These are phyloP conservation scores for Hoplostethus atlanticus DNA, from an alignment of 2,797 vertebrate genomes.

Conservation along the genomic window DNA sequence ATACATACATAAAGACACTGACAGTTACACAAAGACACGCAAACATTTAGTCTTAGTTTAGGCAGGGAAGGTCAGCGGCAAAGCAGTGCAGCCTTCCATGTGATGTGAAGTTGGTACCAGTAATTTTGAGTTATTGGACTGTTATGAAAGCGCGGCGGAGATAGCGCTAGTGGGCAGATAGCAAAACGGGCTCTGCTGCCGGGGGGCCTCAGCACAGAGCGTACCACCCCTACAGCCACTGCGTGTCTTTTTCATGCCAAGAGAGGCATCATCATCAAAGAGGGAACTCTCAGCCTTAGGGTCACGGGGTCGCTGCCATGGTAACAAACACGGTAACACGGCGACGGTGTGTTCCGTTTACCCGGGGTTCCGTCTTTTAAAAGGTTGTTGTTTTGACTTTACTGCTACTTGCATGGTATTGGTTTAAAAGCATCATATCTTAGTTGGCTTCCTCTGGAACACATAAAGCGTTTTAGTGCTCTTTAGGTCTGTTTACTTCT, in stretches of 20 bases:
- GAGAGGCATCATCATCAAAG: slow-evolving; percentile 50
- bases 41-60: slow-evolving; percentile 28
- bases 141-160: slow-evolving; percentile 48
- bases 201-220: slow-evolving; percentile 22
- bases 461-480: not conserved
- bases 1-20: slow-evolving; percentile 51
- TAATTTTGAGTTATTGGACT: slow-evolving; percentile 63
- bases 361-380: not conserved
- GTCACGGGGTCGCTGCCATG: slow-evolving; percentile 39
- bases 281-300: slow-evolving; percentile 43
- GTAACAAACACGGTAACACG: slow-evolving; percentile 7
- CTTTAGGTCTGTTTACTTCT: not conserved
- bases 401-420: not conserved
- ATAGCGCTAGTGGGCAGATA: slow-evolving; percentile 65
- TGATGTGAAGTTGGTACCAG: slow-evolving; percentile 51
- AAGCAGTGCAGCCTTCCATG: slow-evolving; percentile 50
- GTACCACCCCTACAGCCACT: slow-evolving; percentile 10
- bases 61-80: slow-evolving; percentile 52
- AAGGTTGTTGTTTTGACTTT: not conserved
- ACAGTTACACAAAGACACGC: slow-evolving; percentile 49
- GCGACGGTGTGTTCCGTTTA: slow-evolving; percentile 2
- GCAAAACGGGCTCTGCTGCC: slow-evolving; percentile 12
- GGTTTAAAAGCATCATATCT: not conserved
- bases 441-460: not conserved
- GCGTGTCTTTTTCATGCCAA: slow-evolving; percentile 41